A percentile compares a stretch with the other conserved stretches of the same genome.
Evolutionary conservation across 2,888 invertebrate species (phyloP).

Genomic region (Andrena praecox): DNA sequence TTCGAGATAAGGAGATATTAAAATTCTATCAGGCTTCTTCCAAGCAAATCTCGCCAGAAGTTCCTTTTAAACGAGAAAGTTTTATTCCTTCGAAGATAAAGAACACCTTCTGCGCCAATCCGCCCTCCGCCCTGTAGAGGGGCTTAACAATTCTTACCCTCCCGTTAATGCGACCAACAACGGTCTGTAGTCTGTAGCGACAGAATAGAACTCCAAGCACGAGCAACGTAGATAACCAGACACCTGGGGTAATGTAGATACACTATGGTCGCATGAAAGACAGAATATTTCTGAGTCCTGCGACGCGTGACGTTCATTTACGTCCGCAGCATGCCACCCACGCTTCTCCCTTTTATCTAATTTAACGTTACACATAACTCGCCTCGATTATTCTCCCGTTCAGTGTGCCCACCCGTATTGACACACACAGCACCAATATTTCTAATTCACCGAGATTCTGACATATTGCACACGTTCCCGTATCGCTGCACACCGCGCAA

Average conservation of each 20-base stretch:
- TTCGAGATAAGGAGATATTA: constrained; percentile 36
- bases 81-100: neutral
- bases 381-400: neutral
- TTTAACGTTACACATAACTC: neutral
- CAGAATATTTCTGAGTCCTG: constrained; percentile 43
- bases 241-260: constrained; percentile 69
- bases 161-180: neutral
- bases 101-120: constrained; percentile 8
- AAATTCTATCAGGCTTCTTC: constrained; percentile 39
- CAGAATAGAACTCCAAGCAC: constrained; percentile 49
- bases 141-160: constrained; percentile 2
- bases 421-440: neutral
- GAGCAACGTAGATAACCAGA: constrained; percentile 53
- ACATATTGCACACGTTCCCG: constrained; percentile 5
- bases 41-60: constrained; percentile 21
- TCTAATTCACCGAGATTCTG: neutral
- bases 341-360: constrained; percentile 18
- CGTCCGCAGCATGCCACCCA: constrained; percentile 45
- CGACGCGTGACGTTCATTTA: constrained; percentile 8
- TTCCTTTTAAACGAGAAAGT: constrained; percentile 33
- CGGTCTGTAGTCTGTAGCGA: constrained; percentile 24
- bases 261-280: constrained; percentile 45
- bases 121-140: neutral
- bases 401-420: neutral
- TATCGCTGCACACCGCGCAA: constrained; percentile 34